Evolutionary conservation across 1,140 invertebrate genomes (phyloP), one percentile per base, ranked within the genome.

Genomic region (Sitodiplosis mosellana): DNA sequence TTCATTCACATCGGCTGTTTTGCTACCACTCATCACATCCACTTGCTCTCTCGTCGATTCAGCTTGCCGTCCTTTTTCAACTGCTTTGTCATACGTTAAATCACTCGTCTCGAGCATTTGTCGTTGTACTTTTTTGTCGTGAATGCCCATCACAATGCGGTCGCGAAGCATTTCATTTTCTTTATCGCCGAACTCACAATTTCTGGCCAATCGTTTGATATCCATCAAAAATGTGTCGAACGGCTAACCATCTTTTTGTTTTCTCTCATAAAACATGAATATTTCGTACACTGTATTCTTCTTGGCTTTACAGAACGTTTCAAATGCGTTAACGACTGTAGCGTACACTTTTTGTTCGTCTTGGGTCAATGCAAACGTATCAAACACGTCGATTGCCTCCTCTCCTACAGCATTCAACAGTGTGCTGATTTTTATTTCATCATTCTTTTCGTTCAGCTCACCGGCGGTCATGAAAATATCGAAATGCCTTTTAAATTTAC

Each of bases 261-360:
- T 48, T 52, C 59, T 45, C n/a, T 53, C 49, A 47, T 65, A 61
- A 48, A 66, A 67, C 40, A 57, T 55, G 19, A 54, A 54, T 36
- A 59, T 45, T 48, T 64, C 59, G 45, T 59, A 65, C 10, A 62
- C 61, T 0, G 58, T 46, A 47, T 67, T 66, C 45, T 53, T 57
- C 46, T 55, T 55, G 4, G 57, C 52, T 12, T 56, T 51, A 50
- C 68, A 68, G 48, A 66, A 55, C 12, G 50, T 45, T 6, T 56
- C 47, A 42, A 64, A 62, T 11, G 48, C 50, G 12, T 49, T 46
- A 50, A 54, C 48, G 1, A 60, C 55, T 1, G 10, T 33, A 2
- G 48, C 38, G 41, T 50, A 55, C 6, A 45, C 55, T 37, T 43
- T 43, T 43, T 18, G 41, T 20, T 18, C 41, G 2, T 43, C 41